Percentiles rank a stretch among this genome's conserved stretches.
phyloP scores from a whole-genome alignment of 2,888 invertebrate genomes.

The Scaptomyza caliginosa region DNA sequence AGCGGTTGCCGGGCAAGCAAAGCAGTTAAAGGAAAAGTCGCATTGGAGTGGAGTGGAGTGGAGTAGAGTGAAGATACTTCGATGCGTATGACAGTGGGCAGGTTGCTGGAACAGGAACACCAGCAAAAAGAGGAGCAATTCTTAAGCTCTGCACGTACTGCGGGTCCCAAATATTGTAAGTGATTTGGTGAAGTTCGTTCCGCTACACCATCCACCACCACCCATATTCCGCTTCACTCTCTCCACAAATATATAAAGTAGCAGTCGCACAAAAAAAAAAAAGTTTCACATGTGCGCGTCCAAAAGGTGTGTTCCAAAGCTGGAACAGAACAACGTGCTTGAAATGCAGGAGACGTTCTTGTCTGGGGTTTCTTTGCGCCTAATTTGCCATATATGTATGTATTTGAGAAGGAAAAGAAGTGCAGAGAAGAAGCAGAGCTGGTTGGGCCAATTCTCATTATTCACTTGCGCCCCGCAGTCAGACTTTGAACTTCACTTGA shows the following conservation, averaged over 20 bases:
- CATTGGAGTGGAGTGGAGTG: background rate
- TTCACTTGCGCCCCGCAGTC: constrained; percentile 70
- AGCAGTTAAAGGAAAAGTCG: background rate
- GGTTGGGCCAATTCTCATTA: constrained; percentile 69
- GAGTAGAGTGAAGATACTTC: constrained; percentile 56
- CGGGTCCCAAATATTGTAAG: constrained; percentile 78
- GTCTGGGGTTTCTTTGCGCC: constrained; percentile 59
- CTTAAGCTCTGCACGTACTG: constrained; percentile 75
- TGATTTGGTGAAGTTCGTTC: constrained; percentile 74
- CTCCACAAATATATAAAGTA: constrained; percentile 5
- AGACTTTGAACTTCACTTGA: constrained; percentile 74
- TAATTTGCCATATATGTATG: constrained; percentile 64
- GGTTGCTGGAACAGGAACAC: constrained; percentile 38
- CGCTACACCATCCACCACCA: background rate
- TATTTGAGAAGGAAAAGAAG: background rate
- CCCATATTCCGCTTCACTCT: no score
- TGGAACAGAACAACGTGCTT: constrained; percentile 59
- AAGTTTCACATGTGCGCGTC: constrained; percentile 43
- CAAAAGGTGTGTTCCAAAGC: constrained; percentile 43
- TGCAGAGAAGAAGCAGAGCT: background rate
- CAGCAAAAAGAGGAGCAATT: constrained; percentile 47
- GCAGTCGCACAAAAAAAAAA: constrained; percentile 42
- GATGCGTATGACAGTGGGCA: constrained; percentile 73
- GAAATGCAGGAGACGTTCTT: constrained; percentile 59
- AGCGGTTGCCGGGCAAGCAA: background rate